These are phyloP conservation scores for Microplitis mediator DNA, from an alignment of 1,140 invertebrate species.

Conservation along the genomic window DNA sequence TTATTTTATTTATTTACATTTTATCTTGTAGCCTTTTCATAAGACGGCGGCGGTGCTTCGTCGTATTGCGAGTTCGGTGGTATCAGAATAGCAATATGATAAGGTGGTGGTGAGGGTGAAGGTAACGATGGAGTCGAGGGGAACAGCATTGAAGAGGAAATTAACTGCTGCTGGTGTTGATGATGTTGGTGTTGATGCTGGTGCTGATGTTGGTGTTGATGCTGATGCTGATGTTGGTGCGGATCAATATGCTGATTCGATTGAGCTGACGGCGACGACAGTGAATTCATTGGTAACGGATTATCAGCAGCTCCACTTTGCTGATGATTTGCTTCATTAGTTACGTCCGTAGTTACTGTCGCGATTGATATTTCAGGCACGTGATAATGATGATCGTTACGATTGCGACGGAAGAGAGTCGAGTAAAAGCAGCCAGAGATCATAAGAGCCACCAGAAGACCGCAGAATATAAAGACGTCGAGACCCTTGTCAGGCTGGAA, in stretches of 20 bases:
- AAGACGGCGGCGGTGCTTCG: slow-evolving; percentile 70
- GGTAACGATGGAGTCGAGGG: slow-evolving; percentile 37
- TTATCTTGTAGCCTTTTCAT: slow-evolving; percentile 65
- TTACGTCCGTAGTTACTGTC: slow-evolving; percentile 37
- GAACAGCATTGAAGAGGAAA: slow-evolving; percentile 1
- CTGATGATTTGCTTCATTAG: slow-evolving; percentile 31
- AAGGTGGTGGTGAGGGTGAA: slow-evolving; percentile 65
- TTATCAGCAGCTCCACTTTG: slow-evolving; percentile 25
- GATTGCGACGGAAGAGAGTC: slow-evolving; percentile 45
- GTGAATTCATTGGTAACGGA: too few relatives aligned
- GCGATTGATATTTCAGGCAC: slow-evolving; percentile 33
- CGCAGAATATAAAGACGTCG: slow-evolving; percentile 71
- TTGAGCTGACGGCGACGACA: too few relatives aligned
- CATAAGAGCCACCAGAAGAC: slow-evolving; percentile 68
- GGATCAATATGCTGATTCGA: background rate
- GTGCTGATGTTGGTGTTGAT: slow-evolving; percentile 8
- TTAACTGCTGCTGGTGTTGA: background rate
- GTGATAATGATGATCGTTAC: slow-evolving; percentile 35
- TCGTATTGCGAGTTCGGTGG: slow-evolving; percentile 58
- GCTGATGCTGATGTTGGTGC: slow-evolving; percentile 14
- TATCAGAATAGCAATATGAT: slow-evolving; percentile 72
- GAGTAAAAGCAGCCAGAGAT: slow-evolving; percentile 66
- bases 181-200: slow-evolving; percentile 14
- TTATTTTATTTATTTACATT: background rate
- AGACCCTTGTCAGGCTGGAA: slow-evolving; percentile 60